A percentile compares a stretch with the other conserved stretches of the same genome.
Conservation (phyloP, 2,113 vertebrate species). For the Lanius ludovicianus region DNA sequence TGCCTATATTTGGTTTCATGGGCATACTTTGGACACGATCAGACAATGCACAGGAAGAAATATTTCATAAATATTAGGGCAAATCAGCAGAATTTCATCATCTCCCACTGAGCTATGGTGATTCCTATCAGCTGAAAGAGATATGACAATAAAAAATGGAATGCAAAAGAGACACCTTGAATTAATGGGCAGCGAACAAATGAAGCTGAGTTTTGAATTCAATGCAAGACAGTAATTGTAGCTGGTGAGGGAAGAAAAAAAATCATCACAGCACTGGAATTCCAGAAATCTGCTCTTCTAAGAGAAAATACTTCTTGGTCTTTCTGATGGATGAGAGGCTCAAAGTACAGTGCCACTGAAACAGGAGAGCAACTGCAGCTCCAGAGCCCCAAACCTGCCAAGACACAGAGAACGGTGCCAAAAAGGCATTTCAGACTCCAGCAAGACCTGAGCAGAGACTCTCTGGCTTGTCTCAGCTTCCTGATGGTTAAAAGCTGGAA, state of each 20-base stretch:
- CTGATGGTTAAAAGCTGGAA: not conserved
- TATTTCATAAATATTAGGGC: not conserved
- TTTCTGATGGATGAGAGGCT: conserved; percentile 14
- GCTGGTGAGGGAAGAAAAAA: not conserved
- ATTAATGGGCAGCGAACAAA: not conserved
- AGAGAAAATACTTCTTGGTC: not conserved
- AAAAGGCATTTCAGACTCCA: conserved; percentile 19
- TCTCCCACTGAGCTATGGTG: not conserved
- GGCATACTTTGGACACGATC: not conserved
- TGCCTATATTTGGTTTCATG: not conserved
- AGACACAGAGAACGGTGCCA: not conserved
- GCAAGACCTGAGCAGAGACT: not conserved
- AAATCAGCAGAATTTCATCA: not conserved
- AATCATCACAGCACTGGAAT: not conserved
- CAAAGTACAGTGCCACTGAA: not conserved
- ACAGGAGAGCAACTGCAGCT: not conserved
- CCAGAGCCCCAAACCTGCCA: not conserved
- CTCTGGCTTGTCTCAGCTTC: conserved; percentile 15
- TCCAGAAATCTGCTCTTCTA: conserved; percentile 9
- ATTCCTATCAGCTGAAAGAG: not conserved
- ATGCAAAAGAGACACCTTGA: not conserved
- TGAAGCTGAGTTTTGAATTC: not conserved
- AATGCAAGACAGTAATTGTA: not conserved
- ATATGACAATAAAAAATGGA: not conserved
- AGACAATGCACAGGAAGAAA: not conserved